Base-by-base conservation (phyloP, 2,113 vertebrate genomes). In the Bungarus multicinctus region DNA sequence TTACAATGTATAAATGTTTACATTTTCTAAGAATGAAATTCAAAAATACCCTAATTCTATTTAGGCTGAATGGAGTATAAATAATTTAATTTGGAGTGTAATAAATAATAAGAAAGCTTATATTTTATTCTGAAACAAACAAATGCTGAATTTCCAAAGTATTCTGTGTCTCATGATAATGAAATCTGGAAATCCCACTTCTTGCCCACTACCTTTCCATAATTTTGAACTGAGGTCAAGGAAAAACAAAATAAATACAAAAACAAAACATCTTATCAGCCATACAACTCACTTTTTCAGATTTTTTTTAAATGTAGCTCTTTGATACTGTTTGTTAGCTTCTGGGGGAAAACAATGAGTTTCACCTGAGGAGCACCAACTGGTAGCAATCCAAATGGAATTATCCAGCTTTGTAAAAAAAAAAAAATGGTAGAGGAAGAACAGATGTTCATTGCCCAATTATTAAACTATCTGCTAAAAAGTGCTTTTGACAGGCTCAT, bases 391-490 rank as follows among this genome's bases (percentile, higher is more conserved):
- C 88, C 27, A 92, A 89, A 96, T 89, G 85, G 85, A 94, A n/a
- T 90, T 94, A 95, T 52, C 57, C 4, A 34, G 45, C 2, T 53
- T 43, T 53, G 58, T 60, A 11, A 3, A 50, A 34, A 69, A 27
- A 64, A 5, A 25, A 93, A 25, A 47, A 43, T 14, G 43, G 52
- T 54, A 12, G 69, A 39, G 23, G 39, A 50, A 85, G 1, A 96
- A 93, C 89, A 92, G 88, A 95, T 94, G 88, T 93, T 96, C 60
- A 94, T 90, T 94, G 69, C 74, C 91, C 93, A 91, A 95, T 95
- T 95, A 93, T 93, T 94, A 81, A 88, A 94, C 88, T 92, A 94
- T 93, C 34, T 94, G 16, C 91, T 95, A 87, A 95, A 95, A 97
- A 92, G 55, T 88, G 39, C 0, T 96, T 97, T 92, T 96, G 91